These are phyloP conservation scores for Drosophila robusta DNA, from an alignment of 2,888 invertebrate genomes.

Conservation along the genomic window DNA sequence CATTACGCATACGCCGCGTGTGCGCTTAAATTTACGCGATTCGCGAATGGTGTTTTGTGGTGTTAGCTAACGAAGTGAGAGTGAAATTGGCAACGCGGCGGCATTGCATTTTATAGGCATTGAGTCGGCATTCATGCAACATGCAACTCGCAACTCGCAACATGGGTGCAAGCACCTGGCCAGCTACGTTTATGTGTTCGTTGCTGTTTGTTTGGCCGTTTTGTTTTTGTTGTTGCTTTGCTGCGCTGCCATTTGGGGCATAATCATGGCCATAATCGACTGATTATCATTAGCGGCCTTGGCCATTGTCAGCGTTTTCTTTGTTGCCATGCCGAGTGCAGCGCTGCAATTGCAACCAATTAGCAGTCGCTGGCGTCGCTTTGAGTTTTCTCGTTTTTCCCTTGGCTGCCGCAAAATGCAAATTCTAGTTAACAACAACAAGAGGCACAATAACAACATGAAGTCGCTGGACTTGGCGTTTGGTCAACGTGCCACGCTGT, in stretches of 20 bases:
- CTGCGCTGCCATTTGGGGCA: constrained; percentile 52
- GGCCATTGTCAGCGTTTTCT: constrained; percentile 54
- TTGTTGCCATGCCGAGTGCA: constrained; percentile 30
- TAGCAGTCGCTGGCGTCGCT: constrained; percentile 50
- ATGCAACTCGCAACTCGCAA: constrained; percentile 30
- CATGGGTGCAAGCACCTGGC: constrained; percentile 73
- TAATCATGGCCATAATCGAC: constrained; percentile 55
- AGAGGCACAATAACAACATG: constrained; percentile 1
- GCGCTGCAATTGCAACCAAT: constrained; percentile 51
- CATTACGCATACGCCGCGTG: constrained; percentile 49
- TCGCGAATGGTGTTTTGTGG: constrained; percentile 47
- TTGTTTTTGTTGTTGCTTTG: constrained; percentile 2
- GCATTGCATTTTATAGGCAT: constrained; percentile 76
- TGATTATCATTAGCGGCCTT: constrained; percentile 54
- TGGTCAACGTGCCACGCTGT: constrained; percentile 16
- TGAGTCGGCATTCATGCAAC: constrained; percentile 22
- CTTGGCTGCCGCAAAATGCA: constrained; percentile 53
- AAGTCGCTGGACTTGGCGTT: constrained; percentile 26
- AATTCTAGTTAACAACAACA: constrained; percentile 45
- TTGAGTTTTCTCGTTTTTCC: constrained; percentile 57
- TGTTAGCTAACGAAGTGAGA: constrained; percentile 77
- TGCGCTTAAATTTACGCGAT: constrained; percentile 1
- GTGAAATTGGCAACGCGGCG: constrained; percentile 76
- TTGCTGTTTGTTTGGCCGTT: constrained; percentile 13
- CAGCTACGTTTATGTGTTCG: constrained; percentile 8